These are phyloP conservation scores for Camelus dromedarius DNA, from an alignment of 2,113 vertebrate species.

Conservation along the genomic window DNA sequence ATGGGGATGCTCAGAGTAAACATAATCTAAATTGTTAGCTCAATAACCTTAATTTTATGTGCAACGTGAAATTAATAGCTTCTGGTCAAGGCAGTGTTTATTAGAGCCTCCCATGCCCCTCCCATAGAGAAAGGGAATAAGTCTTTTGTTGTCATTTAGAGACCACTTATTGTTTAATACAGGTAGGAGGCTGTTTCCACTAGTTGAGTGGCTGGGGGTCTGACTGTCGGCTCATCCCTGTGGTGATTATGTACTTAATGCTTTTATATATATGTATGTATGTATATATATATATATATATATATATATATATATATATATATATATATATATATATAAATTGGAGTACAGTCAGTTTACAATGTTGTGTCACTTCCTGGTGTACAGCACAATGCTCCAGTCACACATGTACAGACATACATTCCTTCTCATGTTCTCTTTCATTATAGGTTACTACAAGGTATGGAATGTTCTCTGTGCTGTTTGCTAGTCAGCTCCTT, in stretches of 20 bases:
- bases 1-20: not conserved
- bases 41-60: constrained; percentile 15
- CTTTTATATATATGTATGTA: too few relatives aligned
- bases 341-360: too few relatives aligned
- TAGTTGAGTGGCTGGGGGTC: not conserved
- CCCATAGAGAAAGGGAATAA: not conserved
- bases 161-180: not conserved
- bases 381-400: too few relatives aligned
- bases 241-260: not conserved
- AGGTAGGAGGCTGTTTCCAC: not conserved
- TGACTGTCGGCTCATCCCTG: not conserved
- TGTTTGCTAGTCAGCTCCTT: not conserved
- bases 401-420: too few relatives aligned
- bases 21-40: not conserved
- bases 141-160: not conserved
- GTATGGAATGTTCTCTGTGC: too few relatives aligned
- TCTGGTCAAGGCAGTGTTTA: not conserved
- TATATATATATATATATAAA: too few relatives aligned
- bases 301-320: too few relatives aligned
- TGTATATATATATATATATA: too few relatives aligned
- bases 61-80: not conserved
- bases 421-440: too few relatives aligned
- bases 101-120: not conserved
- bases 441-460: too few relatives aligned
- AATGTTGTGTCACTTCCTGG: too few relatives aligned